phyloP scores from a whole-genome alignment of 1,140 invertebrate genomes.

The Penaeus vannamei region DNA sequence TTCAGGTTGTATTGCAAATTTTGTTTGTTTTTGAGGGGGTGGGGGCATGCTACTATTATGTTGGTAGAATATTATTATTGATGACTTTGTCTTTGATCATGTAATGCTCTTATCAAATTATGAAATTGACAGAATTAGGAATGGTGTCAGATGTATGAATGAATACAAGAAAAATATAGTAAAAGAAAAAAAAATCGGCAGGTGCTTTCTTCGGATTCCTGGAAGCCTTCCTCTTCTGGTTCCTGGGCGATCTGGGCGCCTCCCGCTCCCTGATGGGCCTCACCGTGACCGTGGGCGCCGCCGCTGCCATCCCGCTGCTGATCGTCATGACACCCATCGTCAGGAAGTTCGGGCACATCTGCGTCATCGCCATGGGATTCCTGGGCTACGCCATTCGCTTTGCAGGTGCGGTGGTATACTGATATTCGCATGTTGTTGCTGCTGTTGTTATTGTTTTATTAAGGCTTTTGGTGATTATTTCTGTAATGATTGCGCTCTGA shows the following conservation, averaged over 20 bases:
- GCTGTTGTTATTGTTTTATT: background rate
- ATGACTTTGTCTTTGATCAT: no score
- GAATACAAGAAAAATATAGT: no score
- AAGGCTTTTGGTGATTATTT: background rate
- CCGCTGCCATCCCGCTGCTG: conserved; percentile 84
- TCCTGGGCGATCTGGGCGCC: conserved; percentile 84
- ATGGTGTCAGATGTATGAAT: no score
- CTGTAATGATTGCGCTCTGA: no score
- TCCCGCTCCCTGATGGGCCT: conserved; percentile 87
- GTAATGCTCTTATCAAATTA: no score
- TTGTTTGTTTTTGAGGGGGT: background rate
- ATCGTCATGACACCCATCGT: conserved; percentile 86
- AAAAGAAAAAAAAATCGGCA: conserved; percentile 70
- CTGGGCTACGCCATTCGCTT: conserved; percentile 83
- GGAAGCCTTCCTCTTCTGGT: conserved; percentile 89
- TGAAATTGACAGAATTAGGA: no score
- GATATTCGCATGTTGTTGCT: conserved; percentile 75
- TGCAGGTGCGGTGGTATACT: conserved; percentile 84
- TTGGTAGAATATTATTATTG: no score
- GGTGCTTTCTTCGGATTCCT: conserved; percentile 88
- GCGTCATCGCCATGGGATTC: conserved; percentile 86
- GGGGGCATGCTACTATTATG: no score
- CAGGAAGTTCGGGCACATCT: conserved; percentile 83
- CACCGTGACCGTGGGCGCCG: conserved; percentile 84
- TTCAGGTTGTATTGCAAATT: no score